A percentile compares a stretch with the other conserved stretches of the same genome.
Evolutionary conservation across 2,113 vertebrate species (phyloP).

Genomic region (Redunca redunca): DNA sequence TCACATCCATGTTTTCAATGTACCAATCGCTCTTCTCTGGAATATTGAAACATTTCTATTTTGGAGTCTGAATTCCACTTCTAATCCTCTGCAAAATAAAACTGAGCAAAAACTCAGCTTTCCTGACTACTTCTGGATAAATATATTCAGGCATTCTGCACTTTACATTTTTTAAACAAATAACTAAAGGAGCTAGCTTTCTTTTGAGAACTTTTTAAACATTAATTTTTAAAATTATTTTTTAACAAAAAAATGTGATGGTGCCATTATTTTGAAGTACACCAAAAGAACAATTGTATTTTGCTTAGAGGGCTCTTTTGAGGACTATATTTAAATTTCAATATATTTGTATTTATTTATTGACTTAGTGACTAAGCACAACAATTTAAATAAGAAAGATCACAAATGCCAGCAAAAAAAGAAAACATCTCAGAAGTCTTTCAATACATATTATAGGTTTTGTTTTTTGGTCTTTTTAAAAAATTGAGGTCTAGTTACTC

Average conservation of each 20-base stretch:
- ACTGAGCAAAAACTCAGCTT: not conserved
- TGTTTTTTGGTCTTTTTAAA: not conserved
- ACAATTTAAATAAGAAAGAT: conserved; percentile 8
- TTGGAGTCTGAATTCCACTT: conserved; percentile 1
- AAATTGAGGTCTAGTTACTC: not conserved
- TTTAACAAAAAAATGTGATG: conserved; percentile 7
- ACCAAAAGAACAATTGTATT: not conserved
- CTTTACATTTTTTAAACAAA: not conserved
- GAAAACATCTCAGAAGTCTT: not conserved
- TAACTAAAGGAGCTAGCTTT: not conserved
- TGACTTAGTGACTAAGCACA: not conserved
- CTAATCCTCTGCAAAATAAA: conserved; percentile 6
- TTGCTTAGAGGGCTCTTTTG: conserved; percentile 28
- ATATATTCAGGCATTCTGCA: not conserved
- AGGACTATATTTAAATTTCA: conserved; percentile 18
- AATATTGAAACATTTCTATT: not conserved
- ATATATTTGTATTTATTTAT: conserved; percentile 23
- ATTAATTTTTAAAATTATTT: not conserved
- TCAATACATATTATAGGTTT: not conserved
- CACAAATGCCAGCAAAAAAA: not conserved
- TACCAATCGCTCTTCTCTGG: not conserved
- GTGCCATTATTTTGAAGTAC: not conserved
- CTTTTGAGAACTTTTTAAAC: not conserved
- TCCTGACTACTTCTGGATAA: not conserved
- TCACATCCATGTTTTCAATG: not conserved